phyloP scores from a whole-genome alignment of 2,797 vertebrate genomes.

The Capromys pilorides region DNA sequence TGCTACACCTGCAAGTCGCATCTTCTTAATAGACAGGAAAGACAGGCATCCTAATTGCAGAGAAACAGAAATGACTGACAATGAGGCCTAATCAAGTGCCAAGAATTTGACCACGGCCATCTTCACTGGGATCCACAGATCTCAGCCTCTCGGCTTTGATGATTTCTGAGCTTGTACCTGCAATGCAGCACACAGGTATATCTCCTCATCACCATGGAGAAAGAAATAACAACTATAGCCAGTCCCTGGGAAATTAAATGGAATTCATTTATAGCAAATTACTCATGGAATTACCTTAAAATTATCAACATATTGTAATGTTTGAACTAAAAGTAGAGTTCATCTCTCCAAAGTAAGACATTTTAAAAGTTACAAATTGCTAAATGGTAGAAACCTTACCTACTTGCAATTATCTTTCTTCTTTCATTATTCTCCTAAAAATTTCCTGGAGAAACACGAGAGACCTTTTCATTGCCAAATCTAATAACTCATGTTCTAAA shows the following conservation, averaged over 20 bases:
- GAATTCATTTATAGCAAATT: conserved; percentile 24
- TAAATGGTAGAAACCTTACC: conserved; percentile 8
- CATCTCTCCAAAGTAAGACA: conserved; percentile 1
- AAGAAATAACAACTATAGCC: not conserved
- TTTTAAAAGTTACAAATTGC: conserved; percentile 39
- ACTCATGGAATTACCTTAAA: conserved; percentile 30
- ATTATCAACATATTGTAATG: conserved; percentile 11
- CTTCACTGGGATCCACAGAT: not conserved
- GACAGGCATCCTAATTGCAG: not conserved
- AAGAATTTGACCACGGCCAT: not conserved
- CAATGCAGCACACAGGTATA: not conserved
- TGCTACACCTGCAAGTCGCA: not conserved
- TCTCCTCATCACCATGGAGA: conserved; percentile 3
- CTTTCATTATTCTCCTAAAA: not conserved
- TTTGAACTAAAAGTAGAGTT: conserved; percentile 58
- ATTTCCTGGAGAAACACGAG: conserved; percentile 23
- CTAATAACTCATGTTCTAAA: conserved; percentile 63
- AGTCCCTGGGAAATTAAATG: conserved; percentile 13
- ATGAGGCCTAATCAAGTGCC: conserved; percentile 20
- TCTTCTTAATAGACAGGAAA: not conserved
- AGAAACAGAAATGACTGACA: conserved; percentile 26
- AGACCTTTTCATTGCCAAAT: conserved; percentile 37
- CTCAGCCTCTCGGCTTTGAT: not conserved
- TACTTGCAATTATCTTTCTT: conserved; percentile 27
- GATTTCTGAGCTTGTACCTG: not conserved